Conservation (phyloP, 2,888 invertebrate genomes). For the Drosophila macrospina region DNA sequence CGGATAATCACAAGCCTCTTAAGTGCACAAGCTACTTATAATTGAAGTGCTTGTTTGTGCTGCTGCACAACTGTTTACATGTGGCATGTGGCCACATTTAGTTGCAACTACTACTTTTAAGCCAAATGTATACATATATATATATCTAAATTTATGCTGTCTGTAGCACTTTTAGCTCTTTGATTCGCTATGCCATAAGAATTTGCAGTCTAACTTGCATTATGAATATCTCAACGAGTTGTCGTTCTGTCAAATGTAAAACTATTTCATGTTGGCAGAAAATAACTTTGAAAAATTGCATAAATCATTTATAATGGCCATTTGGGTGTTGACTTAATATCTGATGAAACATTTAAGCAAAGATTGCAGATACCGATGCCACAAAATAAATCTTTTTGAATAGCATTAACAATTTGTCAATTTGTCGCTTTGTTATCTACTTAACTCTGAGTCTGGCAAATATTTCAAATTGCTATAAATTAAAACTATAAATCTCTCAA, state of each 20-base stretch:
- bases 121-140: not conserved
- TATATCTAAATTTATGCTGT: slow-evolving; percentile 2
- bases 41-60: slow-evolving; percentile 8
- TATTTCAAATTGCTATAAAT: too few species aligned
- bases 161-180: not conserved
- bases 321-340: not conserved
- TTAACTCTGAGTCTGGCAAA: too few species aligned
- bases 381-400: too few species aligned
- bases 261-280: not conserved
- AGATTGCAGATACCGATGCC: too few species aligned
- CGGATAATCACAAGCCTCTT: slow-evolving; percentile 18
- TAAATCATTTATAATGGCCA: not conserved
- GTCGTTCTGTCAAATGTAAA: not conserved
- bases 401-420: too few species aligned
- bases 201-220: not conserved
- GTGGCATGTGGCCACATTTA: slow-evolving; percentile 15
- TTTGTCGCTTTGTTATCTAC: too few species aligned
- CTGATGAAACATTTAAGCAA: too few species aligned
- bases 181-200: not conserved
- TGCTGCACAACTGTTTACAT: slow-evolving; percentile 6
- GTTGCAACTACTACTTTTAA: slow-evolving; percentile 8
- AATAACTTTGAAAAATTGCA: not conserved
- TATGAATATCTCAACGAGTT: too few species aligned
- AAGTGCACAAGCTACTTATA: slow-evolving; percentile 28
- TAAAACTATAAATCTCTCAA: too few species aligned